Evolutionary conservation across 53 echinoderm and acorn worm genomes (phyloP), one percentile per base, ranked within the genome.

Genomic region (Pentamera pediparva): DNA sequence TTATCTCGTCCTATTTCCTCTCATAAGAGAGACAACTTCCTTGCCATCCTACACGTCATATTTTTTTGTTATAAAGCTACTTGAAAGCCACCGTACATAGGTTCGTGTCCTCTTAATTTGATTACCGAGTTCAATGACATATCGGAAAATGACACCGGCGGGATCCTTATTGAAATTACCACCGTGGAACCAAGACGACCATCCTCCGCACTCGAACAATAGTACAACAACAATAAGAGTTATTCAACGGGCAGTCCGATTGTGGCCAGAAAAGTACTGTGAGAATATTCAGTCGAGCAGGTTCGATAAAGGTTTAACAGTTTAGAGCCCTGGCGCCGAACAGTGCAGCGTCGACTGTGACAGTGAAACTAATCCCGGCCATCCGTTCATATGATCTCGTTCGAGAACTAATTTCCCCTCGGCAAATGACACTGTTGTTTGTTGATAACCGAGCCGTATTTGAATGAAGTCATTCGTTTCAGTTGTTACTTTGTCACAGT

Each of bases 351-450:
- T 24, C 25, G 29, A 26, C 29, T 57, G 29, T 57, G 57, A 57
- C 28, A 57, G 28, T 57, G 32, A 57, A 30, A 21, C 26, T 28
- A n/a, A 20, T 3, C 11, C 43, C 29, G 41, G 30, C 45, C 67
- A 67, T 29, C 43, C 30, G 67, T 43, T 67, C 45, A 4, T 13
- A 47, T 18, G 41, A 26, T 45, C 12, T n/a, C 40, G 47, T 24
- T 28, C 43, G 43, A 67, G 67, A 67, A 67, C 67, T 67, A 67
- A 67, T 67, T 67, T 67, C 67, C 12, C 67, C 37, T 12, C 26
- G 40, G 45, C 40, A 67, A 26, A 67, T 43, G 26, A 47, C 45
- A 32, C 39, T 67, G 67, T 67, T 67, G 67, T 67, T 67, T 67
- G 22, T 29, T 67, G 43, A 57, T 28, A 41, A 67, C 43, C 26